Percentiles rank a stretch among this genome's conserved stretches.
Conservation (phyloP, 2,797 vertebrate genomes). For the Pipistrellus kuhlii region DNA sequence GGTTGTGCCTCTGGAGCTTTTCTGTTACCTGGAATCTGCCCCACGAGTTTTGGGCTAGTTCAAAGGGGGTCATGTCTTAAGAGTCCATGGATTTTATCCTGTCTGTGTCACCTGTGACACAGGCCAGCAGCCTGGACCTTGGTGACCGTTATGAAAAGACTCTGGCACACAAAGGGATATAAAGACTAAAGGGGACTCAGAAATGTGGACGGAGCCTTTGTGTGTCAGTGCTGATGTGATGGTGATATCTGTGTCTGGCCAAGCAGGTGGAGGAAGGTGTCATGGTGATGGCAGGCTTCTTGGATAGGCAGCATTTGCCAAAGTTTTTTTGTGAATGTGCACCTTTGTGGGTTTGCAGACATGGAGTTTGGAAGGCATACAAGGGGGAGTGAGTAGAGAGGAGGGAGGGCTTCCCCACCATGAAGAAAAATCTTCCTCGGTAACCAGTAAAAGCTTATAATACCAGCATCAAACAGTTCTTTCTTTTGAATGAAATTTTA, state of each 20-base stretch:
- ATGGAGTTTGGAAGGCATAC: not conserved
- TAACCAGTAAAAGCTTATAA: conserved; percentile 54
- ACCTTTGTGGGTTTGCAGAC: not conserved
- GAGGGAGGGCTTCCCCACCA: not conserved
- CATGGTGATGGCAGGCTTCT: not conserved
- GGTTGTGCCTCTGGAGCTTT: not conserved
- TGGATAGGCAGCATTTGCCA: not conserved
- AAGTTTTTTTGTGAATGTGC: not conserved
- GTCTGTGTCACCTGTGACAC: not conserved
- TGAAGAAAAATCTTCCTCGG: conserved; percentile 47
- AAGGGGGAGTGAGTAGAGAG: not conserved
- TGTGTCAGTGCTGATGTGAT: not conserved
- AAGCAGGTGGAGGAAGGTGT: not conserved
- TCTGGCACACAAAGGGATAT: not conserved
- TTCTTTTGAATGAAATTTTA: conserved; percentile 62
- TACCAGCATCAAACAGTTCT: conserved; percentile 33
- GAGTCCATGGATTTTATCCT: not conserved
- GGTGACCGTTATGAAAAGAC: not conserved
- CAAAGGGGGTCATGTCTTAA: not conserved
- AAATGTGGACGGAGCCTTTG: not conserved
- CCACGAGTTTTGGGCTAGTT: not conserved
- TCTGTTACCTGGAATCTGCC: not conserved
- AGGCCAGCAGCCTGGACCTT: not conserved
- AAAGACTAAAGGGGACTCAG: not conserved
- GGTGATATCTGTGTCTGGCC: not conserved